Conservation (phyloP, 1,140 invertebrate genomes). For the Bombus soroeensis region DNA sequence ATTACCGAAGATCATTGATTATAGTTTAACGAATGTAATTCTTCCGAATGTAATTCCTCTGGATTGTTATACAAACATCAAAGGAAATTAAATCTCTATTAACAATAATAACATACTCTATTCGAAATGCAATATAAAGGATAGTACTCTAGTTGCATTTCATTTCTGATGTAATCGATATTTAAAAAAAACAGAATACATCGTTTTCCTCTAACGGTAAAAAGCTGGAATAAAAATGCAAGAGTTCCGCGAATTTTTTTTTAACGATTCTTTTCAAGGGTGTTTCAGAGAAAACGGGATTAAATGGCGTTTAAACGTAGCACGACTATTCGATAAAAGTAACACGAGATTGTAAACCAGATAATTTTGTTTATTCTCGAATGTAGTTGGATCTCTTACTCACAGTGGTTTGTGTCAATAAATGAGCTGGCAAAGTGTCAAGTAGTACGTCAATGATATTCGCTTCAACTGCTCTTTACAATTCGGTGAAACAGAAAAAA, state of each 20-base stretch:
- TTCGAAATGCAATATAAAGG: not conserved
- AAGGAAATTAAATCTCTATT: not conserved
- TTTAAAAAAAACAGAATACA: not conserved
- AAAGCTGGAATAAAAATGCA: not conserved
- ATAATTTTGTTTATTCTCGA: slow-evolving; percentile 42
- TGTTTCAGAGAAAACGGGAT: not conserved
- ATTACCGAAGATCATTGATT: not conserved
- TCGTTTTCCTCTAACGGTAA: not conserved
- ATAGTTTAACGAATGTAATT: no score
- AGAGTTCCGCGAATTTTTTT: not conserved
- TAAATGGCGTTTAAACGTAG: slow-evolving; percentile 21
- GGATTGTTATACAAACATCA: not conserved
- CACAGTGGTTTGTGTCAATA: slow-evolving; percentile 31
- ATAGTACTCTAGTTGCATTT: not conserved
- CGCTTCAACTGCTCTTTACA: not conserved
- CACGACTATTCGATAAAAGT: slow-evolving; percentile 8
- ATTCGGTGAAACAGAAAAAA: slow-evolving; percentile 22
- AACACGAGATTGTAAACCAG: slow-evolving; percentile 33
- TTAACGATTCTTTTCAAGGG: not conserved
- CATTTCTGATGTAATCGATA: not conserved
- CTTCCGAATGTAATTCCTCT: not conserved
- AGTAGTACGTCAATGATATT: slow-evolving; percentile 45
- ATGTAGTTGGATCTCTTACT: not conserved
- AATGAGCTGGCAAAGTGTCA: slow-evolving; percentile 44
- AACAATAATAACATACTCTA: not conserved